Percentiles rank a stretch among this genome's conserved stretches.
These are phyloP conservation scores for Protobothrops mucrosquamatus DNA, from an alignment of 2,113 vertebrate species.

Conservation along the genomic window DNA sequence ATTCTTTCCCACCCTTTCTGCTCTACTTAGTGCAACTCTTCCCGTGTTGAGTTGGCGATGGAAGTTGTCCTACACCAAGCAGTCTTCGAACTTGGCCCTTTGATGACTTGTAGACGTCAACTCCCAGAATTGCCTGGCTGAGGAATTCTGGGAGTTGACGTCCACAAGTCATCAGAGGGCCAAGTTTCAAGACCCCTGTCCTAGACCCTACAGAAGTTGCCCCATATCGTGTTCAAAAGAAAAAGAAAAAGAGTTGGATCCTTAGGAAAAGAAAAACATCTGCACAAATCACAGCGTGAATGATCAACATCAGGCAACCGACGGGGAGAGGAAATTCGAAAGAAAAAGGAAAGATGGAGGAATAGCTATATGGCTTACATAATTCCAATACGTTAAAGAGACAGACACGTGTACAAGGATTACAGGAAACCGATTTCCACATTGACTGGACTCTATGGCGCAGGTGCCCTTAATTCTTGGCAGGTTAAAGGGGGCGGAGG, in stretches of 20 bases:
- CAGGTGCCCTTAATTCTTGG: conserved; percentile 31
- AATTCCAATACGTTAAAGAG: conserved; percentile 47
- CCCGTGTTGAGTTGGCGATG: not conserved
- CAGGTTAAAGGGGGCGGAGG: not conserved
- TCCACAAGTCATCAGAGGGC: too few relatives aligned
- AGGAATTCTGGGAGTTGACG: too few relatives aligned
- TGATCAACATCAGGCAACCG: conserved; percentile 34
- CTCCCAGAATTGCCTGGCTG: too few relatives aligned
- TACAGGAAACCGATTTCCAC: conserved; percentile 33
- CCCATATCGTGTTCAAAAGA: not conserved
- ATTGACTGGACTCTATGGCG: conserved; percentile 25
- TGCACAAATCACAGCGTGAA: conserved; percentile 42
- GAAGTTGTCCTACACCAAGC: not conserved
- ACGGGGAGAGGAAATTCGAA: conserved; percentile 19
- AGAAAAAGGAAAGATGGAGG: conserved; percentile 29
- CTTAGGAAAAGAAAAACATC: not conserved
- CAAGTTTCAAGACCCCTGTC: not conserved
- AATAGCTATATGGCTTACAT: conserved; percentile 49
- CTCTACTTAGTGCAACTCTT: not conserved
- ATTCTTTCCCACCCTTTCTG: not conserved
- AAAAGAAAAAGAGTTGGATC: not conserved
- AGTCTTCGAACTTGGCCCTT: too few relatives aligned
- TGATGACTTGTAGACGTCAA: too few relatives aligned
- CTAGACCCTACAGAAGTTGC: not conserved
- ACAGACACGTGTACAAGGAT: not conserved